Evolutionary conservation across 1,140 invertebrate species (phyloP).

Genomic region (Leptinotarsa lineolata): DNA sequence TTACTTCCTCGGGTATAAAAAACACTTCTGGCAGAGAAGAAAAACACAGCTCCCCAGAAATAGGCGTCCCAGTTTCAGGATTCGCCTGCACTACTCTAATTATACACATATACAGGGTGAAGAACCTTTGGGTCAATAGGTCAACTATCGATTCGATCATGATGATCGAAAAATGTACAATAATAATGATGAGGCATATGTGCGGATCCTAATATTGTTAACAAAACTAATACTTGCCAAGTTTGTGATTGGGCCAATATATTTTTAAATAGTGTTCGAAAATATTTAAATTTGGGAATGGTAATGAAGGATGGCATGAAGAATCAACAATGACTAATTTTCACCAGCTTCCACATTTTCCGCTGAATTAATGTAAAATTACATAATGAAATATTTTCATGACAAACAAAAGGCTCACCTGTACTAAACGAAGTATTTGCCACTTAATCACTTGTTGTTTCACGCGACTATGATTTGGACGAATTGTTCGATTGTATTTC

Average conservation of each 20-base stretch:
- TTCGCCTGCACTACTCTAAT: not conserved
- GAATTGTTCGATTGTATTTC: not conserved
- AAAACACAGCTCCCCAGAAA: not conserved
- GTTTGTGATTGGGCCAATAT: too few species aligned
- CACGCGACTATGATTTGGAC: not conserved
- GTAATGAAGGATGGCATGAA: too few species aligned
- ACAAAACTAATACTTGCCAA: too few species aligned
- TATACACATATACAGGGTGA: constrained; percentile 15
- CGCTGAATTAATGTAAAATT: too few species aligned
- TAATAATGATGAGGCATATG: too few species aligned
- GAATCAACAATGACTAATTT: not conserved
- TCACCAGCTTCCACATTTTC: not conserved
- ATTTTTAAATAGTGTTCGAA: too few species aligned
- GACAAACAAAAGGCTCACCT: too few species aligned
- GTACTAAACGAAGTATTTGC: not conserved
- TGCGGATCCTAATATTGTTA: too few species aligned
- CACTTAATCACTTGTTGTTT: not conserved
- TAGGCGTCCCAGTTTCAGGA: not conserved
- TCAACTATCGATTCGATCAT: constrained; percentile 22
- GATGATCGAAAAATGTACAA: not conserved
- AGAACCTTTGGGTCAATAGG: constrained; percentile 22
- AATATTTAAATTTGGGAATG: too few species aligned
- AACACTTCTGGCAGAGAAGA: not conserved
- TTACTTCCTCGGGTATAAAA: too few species aligned
- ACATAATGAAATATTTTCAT: too few species aligned